Base-by-base conservation (phyloP, 2,113 vertebrate species). In the Charadrius vociferus region DNA sequence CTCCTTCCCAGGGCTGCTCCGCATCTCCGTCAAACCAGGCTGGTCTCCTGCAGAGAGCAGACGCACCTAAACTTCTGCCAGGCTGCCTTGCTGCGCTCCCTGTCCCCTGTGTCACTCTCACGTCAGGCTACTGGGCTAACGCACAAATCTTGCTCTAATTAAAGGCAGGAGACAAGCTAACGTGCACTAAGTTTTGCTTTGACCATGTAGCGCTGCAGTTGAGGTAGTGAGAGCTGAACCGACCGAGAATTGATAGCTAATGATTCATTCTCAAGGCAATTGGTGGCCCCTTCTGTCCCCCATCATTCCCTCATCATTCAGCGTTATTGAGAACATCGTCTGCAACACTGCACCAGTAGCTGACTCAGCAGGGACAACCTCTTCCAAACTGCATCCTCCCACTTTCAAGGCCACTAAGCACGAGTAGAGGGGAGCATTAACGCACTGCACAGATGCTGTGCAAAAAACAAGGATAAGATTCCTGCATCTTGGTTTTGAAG, bases 161-260 rank as follows among this genome's bases (percentile, higher is more conserved):
- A 68, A 73, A 45, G 79, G 18, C 23, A 65, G 43, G 29, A 73
- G 39, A 19, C 37, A 47, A 34, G 29, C 15, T 49, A 13, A 62
- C 0, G 0, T 10, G 47, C 49, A 18, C 29, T 36, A 13, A 0
- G 18, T 20, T 72, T 22, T 59, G 49, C 74, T 58, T 24, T 18
- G 62, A 59, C 50, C 39, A 56, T 12, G 49, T 13, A 24, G 49
- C 5, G 0, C 66, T 80, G 34, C 63, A 65, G 74, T 37, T 49
- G 37, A 11, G 36, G 10, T 10, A 37, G 10, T 1, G 2, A 30
- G 52, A 14, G 26, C 62, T n/a, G 67, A 83, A 27, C 67, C 13
- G 58, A 30, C 0, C 2, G 66, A n/a, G 56, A 26, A 61, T 72
- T 10, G 22, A 29, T 20, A 37, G 20, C 21, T 34, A 34, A 2